Evolutionary conservation across 2,888 invertebrate genomes (phyloP).

Genomic region (Agapetus fuscipes): DNA sequence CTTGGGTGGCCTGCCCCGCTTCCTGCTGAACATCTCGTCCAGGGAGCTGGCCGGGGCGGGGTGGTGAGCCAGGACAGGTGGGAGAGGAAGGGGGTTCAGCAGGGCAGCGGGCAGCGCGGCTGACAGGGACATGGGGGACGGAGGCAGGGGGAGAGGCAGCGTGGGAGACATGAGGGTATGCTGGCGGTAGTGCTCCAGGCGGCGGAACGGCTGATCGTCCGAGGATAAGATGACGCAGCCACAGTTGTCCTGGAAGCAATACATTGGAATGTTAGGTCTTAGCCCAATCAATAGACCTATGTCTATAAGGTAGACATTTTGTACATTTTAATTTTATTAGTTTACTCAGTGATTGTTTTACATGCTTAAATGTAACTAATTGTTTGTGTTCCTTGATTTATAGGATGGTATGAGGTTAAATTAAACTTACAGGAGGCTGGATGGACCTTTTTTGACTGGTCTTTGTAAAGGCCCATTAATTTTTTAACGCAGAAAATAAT

Average conservation of each 20-base stretch:
- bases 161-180: conserved; percentile 64
- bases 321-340: neutral
- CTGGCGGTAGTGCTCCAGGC: conserved; percentile 79
- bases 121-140: conserved; percentile 27
- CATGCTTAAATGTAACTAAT: no score
- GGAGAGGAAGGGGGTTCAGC: conserved; percentile 30
- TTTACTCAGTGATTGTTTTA: no score
- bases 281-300: no score
- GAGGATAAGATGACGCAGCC: conserved; percentile 66
- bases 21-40: conserved; percentile 87
- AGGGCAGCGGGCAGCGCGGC: conserved; percentile 29
- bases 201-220: conserved; percentile 65
- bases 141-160: conserved; percentile 46
- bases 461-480: no score
- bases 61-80: conserved; percentile 36
- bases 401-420: no score
- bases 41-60: conserved; percentile 57
- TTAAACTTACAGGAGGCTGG: no score
- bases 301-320: conserved; percentile 5
- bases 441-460: no score
- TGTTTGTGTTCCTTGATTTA: no score
- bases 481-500: no score
- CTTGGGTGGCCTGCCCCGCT: conserved; percentile 93
- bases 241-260: conserved; percentile 57
- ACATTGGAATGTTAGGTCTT: neutral